Evolutionary conservation across 1,140 invertebrate genomes (phyloP), one percentile per base, ranked within the genome.

Genomic region (Aphis gossypii): DNA sequence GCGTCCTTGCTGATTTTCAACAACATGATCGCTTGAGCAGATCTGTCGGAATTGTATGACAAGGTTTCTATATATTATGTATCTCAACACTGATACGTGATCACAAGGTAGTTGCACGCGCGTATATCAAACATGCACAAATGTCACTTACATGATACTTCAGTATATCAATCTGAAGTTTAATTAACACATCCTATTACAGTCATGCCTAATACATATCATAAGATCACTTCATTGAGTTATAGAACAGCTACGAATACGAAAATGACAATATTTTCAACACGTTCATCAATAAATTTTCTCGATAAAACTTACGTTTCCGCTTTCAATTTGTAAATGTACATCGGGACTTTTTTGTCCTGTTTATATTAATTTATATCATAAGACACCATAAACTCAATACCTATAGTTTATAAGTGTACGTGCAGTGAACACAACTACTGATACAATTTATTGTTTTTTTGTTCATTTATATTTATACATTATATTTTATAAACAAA

Each of bases 151-250:
- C 2, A 25, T 60, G 89, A 90, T 68, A 90, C 89, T 68, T 90
- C 88, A 90, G 46, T 41, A 60, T 44, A 60, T 90, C 88, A 90
- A 90, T 90, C 88, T 30, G 38, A 60, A 60, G 51, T 90, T 90
- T 90, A 90, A 90, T 90, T 90, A 90, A 90, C 54, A 90, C 88
- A 60, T 90, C 88, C 88, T 90, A 90, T 60, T 90, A 90, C 54
- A 90, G 88, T 60, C 51, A 60, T 60, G 41, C 35, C 20, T 87
- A 46, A 51, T 87, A 90, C 5, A 90, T 38, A 90, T 76, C n/a
- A 23, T 51, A 60, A 56, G 18, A 90, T 60, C 21, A 90, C 35
- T 90, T 41, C 38, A 44, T 76, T 76, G 21, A 88, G 8, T 5
- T 68, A 1, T 35, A 88, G 87, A 35, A 38, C 8, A 84, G 35